Percentiles rank a stretch among this genome's conserved stretches.
These are phyloP conservation scores for Coenonympha arcania DNA, from an alignment of 2,888 invertebrate genomes.

Conservation along the genomic window DNA sequence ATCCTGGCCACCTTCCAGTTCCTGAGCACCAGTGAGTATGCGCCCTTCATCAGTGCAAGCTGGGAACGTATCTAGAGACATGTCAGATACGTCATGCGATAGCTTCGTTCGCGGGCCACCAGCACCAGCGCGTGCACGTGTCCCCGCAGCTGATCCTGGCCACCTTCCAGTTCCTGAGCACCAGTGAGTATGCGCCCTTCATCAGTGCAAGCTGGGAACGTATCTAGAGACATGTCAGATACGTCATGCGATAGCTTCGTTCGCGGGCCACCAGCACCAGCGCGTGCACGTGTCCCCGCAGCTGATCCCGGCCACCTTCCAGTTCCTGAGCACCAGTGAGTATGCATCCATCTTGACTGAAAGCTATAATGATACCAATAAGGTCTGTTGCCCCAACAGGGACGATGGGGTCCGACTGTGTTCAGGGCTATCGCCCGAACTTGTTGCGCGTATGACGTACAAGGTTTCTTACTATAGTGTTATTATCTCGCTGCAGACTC, in stretches of 20 bases:
- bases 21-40: constrained; percentile 87
- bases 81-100: too few species aligned
- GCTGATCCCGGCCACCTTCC: constrained; percentile 92
- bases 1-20: constrained; percentile 96
- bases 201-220: too few species aligned
- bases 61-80: too few species aligned
- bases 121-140: constrained; percentile 85
- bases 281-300: constrained; percentile 92
- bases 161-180: constrained; percentile 95
- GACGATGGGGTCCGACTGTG: too few species aligned
- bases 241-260: too few species aligned
- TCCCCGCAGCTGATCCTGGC: constrained; percentile 95
- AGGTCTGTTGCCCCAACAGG: too few species aligned
- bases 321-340: constrained; percentile 95
- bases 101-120: constrained; percentile 88
- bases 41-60: background rate
- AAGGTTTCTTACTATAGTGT: too few species aligned
- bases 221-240: too few species aligned
- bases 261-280: constrained; percentile 86
- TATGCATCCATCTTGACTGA: constrained; percentile 17
- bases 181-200: constrained; percentile 77
- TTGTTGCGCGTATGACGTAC: too few species aligned
- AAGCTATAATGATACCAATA: too few species aligned
- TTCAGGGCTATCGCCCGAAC: too few species aligned
- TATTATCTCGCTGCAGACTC: too few species aligned